Evolutionary conservation across 2,113 vertebrate genomes (phyloP).

Genomic region (Drymodes brunneopygia): DNA sequence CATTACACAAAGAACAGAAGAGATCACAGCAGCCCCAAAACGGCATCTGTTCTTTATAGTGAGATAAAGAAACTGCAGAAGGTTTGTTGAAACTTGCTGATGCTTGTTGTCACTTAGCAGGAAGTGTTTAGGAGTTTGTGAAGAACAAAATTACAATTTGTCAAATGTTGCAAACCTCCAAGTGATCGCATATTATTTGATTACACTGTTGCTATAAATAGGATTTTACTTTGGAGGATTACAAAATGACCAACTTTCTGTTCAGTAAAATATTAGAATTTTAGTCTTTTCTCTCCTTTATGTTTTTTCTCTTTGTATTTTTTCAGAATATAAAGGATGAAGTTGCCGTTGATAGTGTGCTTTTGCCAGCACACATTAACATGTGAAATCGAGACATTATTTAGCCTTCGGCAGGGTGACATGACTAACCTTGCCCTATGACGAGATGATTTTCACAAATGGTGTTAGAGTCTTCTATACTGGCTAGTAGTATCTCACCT

Average conservation of each 20-base stretch:
- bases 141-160: slow-evolving; percentile 83
- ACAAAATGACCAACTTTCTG: slow-evolving; percentile 65
- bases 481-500: background rate
- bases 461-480: background rate
- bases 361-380: background rate
- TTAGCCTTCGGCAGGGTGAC: background rate
- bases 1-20: slow-evolving; percentile 74
- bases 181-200: slow-evolving; percentile 65
- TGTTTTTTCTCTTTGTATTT: background rate
- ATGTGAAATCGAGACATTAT: background rate
- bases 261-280: slow-evolving; percentile 25
- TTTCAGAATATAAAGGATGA: slow-evolving; percentile 4
- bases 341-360: background rate
- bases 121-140: slow-evolving; percentile 82
- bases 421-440: background rate
- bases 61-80: slow-evolving; percentile 81
- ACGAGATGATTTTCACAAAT: background rate
- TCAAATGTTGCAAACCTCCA: slow-evolving; percentile 76
- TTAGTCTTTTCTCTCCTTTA: background rate
- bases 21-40: slow-evolving; percentile 74
- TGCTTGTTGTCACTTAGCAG: slow-evolving; percentile 83
- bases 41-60: slow-evolving; percentile 80
- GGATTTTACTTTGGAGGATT: slow-evolving; percentile 37
- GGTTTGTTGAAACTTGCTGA: slow-evolving; percentile 82
- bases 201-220: slow-evolving; percentile 70